Conservation (phyloP, 2,797 vertebrate genomes). For the Hoplostethus mediterraneus region DNA sequence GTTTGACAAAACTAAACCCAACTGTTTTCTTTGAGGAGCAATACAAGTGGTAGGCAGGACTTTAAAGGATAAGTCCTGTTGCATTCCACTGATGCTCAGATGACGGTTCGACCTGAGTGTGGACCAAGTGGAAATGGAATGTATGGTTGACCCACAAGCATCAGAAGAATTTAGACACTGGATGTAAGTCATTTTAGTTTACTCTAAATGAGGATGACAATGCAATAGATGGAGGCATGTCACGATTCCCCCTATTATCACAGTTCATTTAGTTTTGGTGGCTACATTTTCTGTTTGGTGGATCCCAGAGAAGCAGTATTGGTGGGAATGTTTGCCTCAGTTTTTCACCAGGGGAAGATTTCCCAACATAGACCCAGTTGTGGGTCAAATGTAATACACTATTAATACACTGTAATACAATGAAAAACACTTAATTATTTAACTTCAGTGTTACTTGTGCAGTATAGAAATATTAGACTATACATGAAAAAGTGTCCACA, state of each 20-base stretch:
- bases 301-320: no score
- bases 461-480: conserved; percentile 5
- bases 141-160: background rate
- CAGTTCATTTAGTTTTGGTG: no score
- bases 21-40: conserved; percentile 17
- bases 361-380: no score
- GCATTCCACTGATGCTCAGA: background rate
- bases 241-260: background rate
- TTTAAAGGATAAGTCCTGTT: conserved; percentile 24
- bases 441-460: conserved; percentile 9
- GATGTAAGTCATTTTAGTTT: background rate
- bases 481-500: background rate
- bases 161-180: background rate
- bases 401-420: background rate
- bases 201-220: background rate
- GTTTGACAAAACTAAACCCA: conserved; percentile 22
- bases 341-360: no score
- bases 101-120: background rate
- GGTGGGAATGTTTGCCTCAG: no score
- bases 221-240: background rate
- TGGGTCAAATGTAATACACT: background rate
- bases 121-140: background rate
- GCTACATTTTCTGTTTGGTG: no score
- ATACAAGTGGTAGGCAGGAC: conserved; percentile 43
- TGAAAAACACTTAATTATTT: conserved; percentile 7